Base-by-base conservation (phyloP, 2,888 invertebrate species). In the Ceratothoa steindachneri region DNA sequence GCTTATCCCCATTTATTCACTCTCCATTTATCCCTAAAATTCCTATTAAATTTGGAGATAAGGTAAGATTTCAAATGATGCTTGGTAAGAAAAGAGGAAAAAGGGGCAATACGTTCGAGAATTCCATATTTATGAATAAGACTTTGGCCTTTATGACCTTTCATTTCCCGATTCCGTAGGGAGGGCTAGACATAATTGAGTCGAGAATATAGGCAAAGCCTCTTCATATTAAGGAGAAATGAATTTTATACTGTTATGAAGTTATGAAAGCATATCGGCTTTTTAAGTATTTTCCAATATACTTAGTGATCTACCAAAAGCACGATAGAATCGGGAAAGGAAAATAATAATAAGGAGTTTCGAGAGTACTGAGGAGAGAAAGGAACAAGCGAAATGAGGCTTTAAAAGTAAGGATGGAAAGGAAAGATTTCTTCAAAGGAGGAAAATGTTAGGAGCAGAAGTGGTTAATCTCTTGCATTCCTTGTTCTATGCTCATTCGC, bases 111-210 rank as follows among this genome's bases (percentile, higher is more conserved):
- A n/a, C n/a, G n/a, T n/a, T 41, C 41, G 41, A 41, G 15, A 41
- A 5, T 41, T 41, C 24, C 19, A 55, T 55, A 55, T 55, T 55
- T 19, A 22, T 15, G 24, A 7, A 55, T 55, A 19, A 5, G 55
- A 55, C 7, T 55, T 55, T 55, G 55, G 55, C 19, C 55, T 19
- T 55, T 55, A 55, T 22, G 55, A 55, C 24, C 55, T 55, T 55
- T 55, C 12, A 55, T 22, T 7, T 55, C 19, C 55, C 24, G 7
- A 15, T 55, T 55, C 55, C 19, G 12, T 15, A 55, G 55, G 55
- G 55, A 55, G 19, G 15, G 24, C 55, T 15, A 55, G 24, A 55
- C 15, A 55, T 55, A 55, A 55, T 55, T 55, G 55, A 55, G 9
- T 41, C 41, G 15, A 41, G 41, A 41, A 41, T 9, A 5, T 15